These are phyloP conservation scores for Gymnocheta viridis DNA, from an alignment of 2,888 invertebrate genomes.

Conservation along the genomic window DNA sequence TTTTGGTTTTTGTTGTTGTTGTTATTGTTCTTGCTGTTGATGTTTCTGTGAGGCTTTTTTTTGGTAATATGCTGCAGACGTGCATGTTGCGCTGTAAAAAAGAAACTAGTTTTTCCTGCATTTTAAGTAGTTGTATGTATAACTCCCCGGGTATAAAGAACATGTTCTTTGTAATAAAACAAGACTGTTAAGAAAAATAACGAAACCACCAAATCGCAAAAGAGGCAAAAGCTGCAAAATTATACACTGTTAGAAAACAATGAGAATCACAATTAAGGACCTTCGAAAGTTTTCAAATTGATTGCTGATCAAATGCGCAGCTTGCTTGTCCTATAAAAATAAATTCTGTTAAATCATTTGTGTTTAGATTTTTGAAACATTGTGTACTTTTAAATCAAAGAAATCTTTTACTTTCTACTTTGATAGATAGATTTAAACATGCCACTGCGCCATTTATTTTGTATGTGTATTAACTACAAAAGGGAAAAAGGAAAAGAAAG, in stretches of 20 bases:
- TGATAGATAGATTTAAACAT: too few species aligned
- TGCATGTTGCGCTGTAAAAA: constrained; percentile 49
- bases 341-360: too few species aligned
- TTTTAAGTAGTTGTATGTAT: constrained; percentile 59
- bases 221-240: constrained; percentile 30
- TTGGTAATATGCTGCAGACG: constrained; percentile 28
- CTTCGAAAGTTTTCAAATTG: background rate
- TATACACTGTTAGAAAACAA: constrained; percentile 25
- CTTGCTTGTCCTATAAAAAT: too few species aligned
- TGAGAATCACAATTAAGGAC: background rate
- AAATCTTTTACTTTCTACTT: too few species aligned
- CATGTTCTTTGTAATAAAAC: constrained; percentile 70
- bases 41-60: constrained; percentile 26
- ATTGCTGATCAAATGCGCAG: background rate
- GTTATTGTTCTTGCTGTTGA: constrained; percentile 1
- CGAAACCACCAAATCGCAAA: constrained; percentile 47
- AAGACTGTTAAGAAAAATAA: constrained; percentile 61
- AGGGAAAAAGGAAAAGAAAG: background rate
- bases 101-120: constrained; percentile 69
- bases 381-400: too few species aligned
- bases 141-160: constrained; percentile 65
- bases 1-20: background rate
- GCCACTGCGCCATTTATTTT: background rate
- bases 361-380: too few species aligned
- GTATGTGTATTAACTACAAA: background rate